A percentile compares a stretch with the other conserved stretches of the same genome.
Evolutionary conservation across 1,140 invertebrate genomes (phyloP).

Genomic region (Zaprionus tsacasi): DNA sequence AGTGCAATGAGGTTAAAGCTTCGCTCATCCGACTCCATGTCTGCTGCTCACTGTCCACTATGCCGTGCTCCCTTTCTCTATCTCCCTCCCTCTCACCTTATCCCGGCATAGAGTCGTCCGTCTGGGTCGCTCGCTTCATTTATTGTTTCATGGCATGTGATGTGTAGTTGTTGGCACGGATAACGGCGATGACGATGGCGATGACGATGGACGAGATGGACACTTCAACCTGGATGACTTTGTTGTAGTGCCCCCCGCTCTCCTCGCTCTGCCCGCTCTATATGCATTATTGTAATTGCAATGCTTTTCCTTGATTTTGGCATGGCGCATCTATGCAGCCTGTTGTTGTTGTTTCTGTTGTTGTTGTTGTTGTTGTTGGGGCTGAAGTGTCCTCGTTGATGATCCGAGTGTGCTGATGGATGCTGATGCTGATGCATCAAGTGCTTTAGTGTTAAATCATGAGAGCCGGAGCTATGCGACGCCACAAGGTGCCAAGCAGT

Average conservation of each 20-base stretch:
- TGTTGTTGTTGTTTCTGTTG: constrained; percentile 12
- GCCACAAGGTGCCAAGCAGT: constrained; percentile 1
- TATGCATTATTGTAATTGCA: constrained; percentile 58
- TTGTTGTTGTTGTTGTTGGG: constrained; percentile 12
- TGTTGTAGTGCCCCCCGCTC: constrained; percentile 15
- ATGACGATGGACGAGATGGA: constrained; percentile 11
- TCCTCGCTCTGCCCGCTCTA: background rate
- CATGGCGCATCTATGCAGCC: background rate
- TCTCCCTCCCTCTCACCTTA: background rate
- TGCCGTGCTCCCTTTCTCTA: background rate
- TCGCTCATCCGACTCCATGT: background rate
- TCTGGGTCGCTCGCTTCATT: constrained; percentile 41
- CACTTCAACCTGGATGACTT: constrained; percentile 33
- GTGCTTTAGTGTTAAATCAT: constrained; percentile 40
- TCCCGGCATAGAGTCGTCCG: background rate
- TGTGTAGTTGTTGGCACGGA: constrained; percentile 26
- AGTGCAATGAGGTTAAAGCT: background rate
- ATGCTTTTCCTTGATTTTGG: constrained; percentile 32
- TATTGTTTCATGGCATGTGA: constrained; percentile 45
- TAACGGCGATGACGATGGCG: constrained; percentile 18
- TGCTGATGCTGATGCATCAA: constrained; percentile 53
- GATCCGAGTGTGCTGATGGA: constrained; percentile 46
- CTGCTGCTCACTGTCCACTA: background rate
- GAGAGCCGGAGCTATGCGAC: constrained; percentile 32
- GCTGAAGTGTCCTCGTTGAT: constrained; percentile 40